Evolutionary conservation across 23 tunicate genomes (phyloP).

Genomic region (Corella eumyota): DNA sequence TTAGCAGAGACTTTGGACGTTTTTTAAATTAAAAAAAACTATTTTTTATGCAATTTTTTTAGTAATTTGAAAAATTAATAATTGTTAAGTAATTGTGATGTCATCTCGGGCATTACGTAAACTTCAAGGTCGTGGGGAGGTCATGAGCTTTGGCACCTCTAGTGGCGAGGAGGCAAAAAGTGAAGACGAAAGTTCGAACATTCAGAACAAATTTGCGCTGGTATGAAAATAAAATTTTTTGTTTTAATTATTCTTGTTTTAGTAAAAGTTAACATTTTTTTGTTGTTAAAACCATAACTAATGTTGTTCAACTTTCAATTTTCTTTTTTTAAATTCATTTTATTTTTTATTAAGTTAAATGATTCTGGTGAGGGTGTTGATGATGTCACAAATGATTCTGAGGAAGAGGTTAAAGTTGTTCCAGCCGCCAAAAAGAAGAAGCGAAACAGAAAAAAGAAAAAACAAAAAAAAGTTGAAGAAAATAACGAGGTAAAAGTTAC

Average conservation of each 20-base stretch:
- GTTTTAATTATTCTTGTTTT: too few relatives aligned
- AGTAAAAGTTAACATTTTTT: too few relatives aligned
- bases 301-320: too few relatives aligned
- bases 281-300: too few relatives aligned
- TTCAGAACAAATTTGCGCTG: constrained; percentile 12
- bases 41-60: not conserved
- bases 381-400: too few relatives aligned
- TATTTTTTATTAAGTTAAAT: not conserved
- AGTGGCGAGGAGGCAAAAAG: constrained; percentile 2
- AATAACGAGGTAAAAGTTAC: too few relatives aligned
- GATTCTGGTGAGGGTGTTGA: not conserved
- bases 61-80: not conserved
- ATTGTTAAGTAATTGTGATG: constrained; percentile 11
- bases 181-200: constrained; percentile 6
- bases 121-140: constrained; percentile 29
- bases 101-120: constrained; percentile 48
- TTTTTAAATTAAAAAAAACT: not conserved
- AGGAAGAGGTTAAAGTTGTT: too few relatives aligned
- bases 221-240: not conserved
- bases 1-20: not conserved
- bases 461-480: constrained; percentile 16
- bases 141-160: constrained; percentile 3
- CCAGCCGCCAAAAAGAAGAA: too few relatives aligned
- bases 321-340: too few relatives aligned
- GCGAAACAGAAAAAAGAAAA: not conserved